phyloP scores from a whole-genome alignment of 1,140 invertebrate species.

The Mercenaria mercenaria region DNA sequence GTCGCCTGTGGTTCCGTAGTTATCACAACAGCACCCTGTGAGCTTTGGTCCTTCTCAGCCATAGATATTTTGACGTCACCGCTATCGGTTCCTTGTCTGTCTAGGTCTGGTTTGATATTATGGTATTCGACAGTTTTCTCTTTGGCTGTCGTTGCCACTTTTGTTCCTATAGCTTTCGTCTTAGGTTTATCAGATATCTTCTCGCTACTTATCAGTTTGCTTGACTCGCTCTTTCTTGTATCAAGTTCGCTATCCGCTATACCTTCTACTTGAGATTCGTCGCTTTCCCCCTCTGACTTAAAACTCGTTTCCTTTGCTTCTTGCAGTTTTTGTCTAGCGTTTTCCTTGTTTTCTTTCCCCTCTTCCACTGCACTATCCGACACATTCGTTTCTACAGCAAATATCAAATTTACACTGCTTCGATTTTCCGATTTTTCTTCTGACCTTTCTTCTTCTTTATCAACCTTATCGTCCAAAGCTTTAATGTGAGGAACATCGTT shows the following conservation, averaged over 20 bases:
- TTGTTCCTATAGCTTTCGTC: not conserved
- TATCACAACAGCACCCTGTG: not conserved
- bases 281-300: not conserved
- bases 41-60: not conserved
- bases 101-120: not conserved
- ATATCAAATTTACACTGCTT: not conserved
- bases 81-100: not conserved
- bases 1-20: not conserved
- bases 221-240: not conserved
- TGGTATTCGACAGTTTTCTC: too few species aligned
- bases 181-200: not conserved
- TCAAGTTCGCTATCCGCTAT: not conserved
- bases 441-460: not conserved
- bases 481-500: not conserved
- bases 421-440: not conserved
- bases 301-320: not conserved
- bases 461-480: not conserved
- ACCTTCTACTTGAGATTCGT: not conserved
- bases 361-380: too few species aligned
- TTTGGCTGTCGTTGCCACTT: not conserved
- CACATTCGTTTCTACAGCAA: not conserved
- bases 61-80: not conserved
- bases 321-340: too few species aligned
- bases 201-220: not conserved
- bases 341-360: too few species aligned